phyloP scores from a whole-genome alignment of 2,797 vertebrate species.

The Cyclura pinguis region DNA sequence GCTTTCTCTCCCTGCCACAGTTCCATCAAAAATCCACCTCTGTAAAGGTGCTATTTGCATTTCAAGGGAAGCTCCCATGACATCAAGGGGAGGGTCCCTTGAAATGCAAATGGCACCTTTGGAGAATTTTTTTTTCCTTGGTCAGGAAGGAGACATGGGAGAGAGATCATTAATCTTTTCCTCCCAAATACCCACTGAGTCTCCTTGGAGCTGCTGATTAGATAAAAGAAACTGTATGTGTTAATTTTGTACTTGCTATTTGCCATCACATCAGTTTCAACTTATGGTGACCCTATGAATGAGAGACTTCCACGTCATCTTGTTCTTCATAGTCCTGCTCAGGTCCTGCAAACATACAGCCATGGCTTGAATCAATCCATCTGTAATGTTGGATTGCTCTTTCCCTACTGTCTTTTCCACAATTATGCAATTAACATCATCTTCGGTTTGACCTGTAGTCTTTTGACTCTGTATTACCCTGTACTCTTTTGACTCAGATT shows the following conservation, averaged over 20 bases:
- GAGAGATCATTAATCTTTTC: background rate
- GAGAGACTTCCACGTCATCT: too few relatives aligned
- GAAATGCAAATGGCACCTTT: background rate
- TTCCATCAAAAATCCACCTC: background rate
- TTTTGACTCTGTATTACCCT: background rate
- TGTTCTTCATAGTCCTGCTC: too few relatives aligned
- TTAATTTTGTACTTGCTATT: background rate
- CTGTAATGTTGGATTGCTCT: too few relatives aligned
- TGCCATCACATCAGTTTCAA: too few relatives aligned
- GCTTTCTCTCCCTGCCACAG: background rate
- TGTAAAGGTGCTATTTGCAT: background rate
- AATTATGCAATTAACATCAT: background rate
- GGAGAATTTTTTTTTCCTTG: background rate
- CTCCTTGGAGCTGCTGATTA: background rate
- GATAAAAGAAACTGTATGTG: background rate
- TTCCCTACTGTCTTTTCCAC: background rate
- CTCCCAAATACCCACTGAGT: background rate
- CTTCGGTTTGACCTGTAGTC: background rate
- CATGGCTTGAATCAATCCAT: too few relatives aligned
- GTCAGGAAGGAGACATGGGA: background rate
- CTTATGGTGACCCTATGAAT: too few relatives aligned
- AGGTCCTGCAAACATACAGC: too few relatives aligned
- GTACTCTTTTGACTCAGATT: background rate
- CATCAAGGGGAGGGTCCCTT: background rate
- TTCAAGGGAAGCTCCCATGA: too few relatives aligned